Base-by-base conservation (phyloP, 2,888 invertebrate species). In the Drosophila mulleri region DNA sequence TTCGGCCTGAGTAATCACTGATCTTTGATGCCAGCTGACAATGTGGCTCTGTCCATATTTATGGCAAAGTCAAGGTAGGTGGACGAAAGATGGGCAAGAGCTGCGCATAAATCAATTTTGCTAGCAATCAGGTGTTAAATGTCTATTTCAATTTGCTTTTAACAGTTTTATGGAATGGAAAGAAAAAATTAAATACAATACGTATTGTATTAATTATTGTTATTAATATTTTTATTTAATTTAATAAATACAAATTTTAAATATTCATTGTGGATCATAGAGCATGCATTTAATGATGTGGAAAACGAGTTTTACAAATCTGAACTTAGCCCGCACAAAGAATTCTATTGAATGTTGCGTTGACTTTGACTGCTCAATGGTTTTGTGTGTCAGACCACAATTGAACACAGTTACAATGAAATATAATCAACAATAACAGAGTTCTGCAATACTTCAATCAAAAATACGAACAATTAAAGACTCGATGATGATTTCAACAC, bases 351-450 rank as follows among this genome's bases (percentile, higher is more conserved):
- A 78, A 18, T 56, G 52, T 52, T 50, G 1, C 47, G 64, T 41
- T 63, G 47, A 52, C 41, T 72, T 72, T 82, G 82, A 84, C 88
- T 87, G 71, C 67, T 82, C 67, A 72, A 78, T 78, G 88, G 68
- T 68, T 89, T 87, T 83, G 72, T 84, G 67, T 89, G 83, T 82
- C 85, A 83, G 75, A 52, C 67, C 65, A 62, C 62, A 67, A 67
- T 78, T 65, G 58, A 66, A 75, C 54, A 48, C 29, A 41, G 32
- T 39, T 14, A 20, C 20, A 20, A 52, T 52, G 50, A 14, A 18
- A 32, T 12, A 32, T 11, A 52, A 52, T 32, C 20, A 63, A 41
- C 32, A 42, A 29, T 8, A 73, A 11, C n/a, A 56, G 60, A 58
- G 74, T 78, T 74, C 63, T 62, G 29, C 42, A 26, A n/a, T 54